These are phyloP conservation scores for Macquaria australasica DNA, from an alignment of 2,113 vertebrate genomes.

Conservation along the genomic window DNA sequence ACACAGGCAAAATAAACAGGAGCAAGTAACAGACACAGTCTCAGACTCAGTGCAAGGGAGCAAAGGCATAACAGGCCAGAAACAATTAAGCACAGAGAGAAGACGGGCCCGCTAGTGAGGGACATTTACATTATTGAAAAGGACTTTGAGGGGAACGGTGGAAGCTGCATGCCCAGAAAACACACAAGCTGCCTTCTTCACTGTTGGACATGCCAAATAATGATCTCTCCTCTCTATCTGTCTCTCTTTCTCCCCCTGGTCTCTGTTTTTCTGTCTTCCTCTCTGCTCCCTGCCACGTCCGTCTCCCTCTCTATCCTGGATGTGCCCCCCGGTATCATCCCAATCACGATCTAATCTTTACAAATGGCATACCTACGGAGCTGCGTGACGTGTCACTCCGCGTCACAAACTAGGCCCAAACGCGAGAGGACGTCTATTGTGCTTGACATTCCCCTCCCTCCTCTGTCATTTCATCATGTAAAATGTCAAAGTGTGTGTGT, in stretches of 20 bases:
- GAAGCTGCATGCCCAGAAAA: constrained; percentile 63
- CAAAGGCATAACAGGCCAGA: constrained; percentile 69
- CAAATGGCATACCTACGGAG: constrained; percentile 61
- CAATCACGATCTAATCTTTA: constrained; percentile 63
- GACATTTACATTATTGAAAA: constrained; percentile 77
- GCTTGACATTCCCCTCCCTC: constrained; percentile 51
- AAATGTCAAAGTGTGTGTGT: constrained; percentile 66
- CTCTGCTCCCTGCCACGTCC: not conserved
- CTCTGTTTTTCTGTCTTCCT: constrained; percentile 23
- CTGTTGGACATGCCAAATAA: constrained; percentile 67
- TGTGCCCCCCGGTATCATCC: constrained; percentile 49
- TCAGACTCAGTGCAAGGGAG: constrained; percentile 22
- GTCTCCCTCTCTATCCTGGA: constrained; percentile 6
- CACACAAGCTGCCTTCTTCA: constrained; percentile 50
- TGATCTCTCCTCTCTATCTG: constrained; percentile 47
- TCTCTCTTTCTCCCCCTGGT: not conserved
- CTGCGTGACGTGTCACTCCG: constrained; percentile 58
- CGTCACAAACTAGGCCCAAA: constrained; percentile 55
- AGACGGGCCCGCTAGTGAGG: constrained; percentile 62
- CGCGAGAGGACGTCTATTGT: constrained; percentile 12
- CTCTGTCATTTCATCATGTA: constrained; percentile 55
- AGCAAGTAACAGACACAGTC: constrained; percentile 25
- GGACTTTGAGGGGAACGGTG: constrained; percentile 59
- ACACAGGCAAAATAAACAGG: constrained; percentile 41
- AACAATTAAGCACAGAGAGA: constrained; percentile 69